Conservation (phyloP, 2,888 invertebrate genomes). For the Cancer borealis region DNA sequence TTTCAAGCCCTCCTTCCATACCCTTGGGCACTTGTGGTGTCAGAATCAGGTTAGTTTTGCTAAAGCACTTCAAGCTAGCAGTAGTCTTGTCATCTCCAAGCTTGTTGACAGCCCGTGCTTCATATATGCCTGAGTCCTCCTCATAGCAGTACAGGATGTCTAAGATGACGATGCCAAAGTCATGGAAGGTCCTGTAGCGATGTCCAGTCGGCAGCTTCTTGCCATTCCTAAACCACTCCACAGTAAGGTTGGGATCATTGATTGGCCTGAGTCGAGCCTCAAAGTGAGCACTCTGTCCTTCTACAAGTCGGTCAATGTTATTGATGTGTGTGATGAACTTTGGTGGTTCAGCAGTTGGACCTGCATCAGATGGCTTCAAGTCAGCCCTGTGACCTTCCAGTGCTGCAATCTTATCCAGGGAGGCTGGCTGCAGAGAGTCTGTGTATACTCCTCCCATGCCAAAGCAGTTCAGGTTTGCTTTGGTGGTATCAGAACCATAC, state of each 20-base stretch:
- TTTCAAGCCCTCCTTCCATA: conserved; percentile 96
- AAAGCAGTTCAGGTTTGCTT: conserved; percentile 90
- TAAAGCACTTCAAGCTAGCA: conserved; percentile 91
- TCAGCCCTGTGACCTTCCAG: conserved; percentile 86
- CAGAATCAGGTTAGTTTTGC: conserved; percentile 93
- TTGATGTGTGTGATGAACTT: conserved; percentile 93
- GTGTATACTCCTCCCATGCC: conserved; percentile 92
- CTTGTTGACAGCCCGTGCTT: conserved; percentile 95
- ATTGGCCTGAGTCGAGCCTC: conserved; percentile 95
- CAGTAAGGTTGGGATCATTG: conserved; percentile 94
- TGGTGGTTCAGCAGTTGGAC: conserved; percentile 86
- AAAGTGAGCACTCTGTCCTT: conserved; percentile 94
- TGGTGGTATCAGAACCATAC: conserved; percentile 91
- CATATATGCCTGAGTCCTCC: conserved; percentile 96
- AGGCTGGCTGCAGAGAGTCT: conserved; percentile 94
- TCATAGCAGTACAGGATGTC: conserved; percentile 97
- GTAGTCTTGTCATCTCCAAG: conserved; percentile 92
- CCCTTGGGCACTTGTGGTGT: conserved; percentile 95
- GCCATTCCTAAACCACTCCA: conserved; percentile 97
- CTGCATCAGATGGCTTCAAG: conserved; percentile 78
- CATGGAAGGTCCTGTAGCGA: conserved; percentile 97
- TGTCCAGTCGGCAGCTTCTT: conserved; percentile 96
- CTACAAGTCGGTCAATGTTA: conserved; percentile 91
- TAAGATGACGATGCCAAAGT: conserved; percentile 97
- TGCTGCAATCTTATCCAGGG: conserved; percentile 91